Conservation (phyloP, 2,113 vertebrate species). For the Trogon surrucura region DNA sequence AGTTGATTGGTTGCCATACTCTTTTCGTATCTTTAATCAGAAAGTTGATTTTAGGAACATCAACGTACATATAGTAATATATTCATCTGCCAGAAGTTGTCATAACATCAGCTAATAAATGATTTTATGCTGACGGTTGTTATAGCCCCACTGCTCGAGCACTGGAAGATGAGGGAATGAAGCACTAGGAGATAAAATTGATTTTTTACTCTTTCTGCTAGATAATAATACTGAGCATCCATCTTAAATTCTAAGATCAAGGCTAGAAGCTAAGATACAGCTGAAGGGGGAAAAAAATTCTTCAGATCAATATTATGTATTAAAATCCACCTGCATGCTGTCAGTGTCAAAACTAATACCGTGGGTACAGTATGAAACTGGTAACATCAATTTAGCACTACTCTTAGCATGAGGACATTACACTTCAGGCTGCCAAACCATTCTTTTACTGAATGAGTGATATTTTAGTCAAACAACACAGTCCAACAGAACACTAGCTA, state of each 20-base stretch:
- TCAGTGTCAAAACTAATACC: conserved; percentile 38
- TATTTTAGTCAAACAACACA: background rate
- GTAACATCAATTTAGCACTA: conserved; percentile 12
- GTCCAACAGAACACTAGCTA: background rate
- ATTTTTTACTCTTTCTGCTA: conserved; percentile 68
- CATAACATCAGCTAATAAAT: conserved; percentile 37
- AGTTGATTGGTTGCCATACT: background rate
- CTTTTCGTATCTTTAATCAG: conserved; percentile 4
- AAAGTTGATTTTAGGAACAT: conserved; percentile 22
- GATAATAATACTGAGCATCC: conserved; percentile 66
- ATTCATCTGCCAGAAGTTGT: conserved; percentile 37
- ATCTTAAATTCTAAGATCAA: conserved; percentile 76
- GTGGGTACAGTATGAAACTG: background rate
- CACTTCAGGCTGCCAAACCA: background rate
- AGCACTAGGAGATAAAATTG: conserved; percentile 63
- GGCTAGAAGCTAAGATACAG: conserved; percentile 55
- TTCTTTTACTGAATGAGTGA: background rate
- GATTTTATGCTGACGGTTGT: conserved; percentile 5
- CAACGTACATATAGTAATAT: background rate
- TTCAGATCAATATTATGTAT: conserved; percentile 69
- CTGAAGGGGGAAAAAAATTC: background rate
- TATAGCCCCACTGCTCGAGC: background rate
- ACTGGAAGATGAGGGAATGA: conserved; percentile 25
- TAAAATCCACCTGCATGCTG: conserved; percentile 53
- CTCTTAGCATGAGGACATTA: background rate